A percentile compares a stretch with the other conserved stretches of the same genome.
These are phyloP conservation scores for Drosophila basisetae DNA, from an alignment of 2,888 invertebrate species.

Conservation along the genomic window DNA sequence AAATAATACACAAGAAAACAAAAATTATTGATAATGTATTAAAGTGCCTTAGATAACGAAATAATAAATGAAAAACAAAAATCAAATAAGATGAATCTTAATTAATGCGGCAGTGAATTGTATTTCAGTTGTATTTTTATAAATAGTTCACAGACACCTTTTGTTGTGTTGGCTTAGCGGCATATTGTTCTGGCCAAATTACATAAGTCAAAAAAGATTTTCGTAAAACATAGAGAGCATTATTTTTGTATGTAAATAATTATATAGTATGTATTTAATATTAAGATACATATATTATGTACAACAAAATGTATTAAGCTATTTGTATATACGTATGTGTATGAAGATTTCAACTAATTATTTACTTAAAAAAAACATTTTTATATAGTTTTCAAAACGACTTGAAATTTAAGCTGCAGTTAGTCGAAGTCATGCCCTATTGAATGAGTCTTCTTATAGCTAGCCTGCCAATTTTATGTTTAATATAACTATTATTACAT, in stretches of 20 bases:
- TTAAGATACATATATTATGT: constrained; percentile 29
- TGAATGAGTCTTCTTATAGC: constrained; percentile 74
- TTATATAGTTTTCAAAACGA: constrained; percentile 43
- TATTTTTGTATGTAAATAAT: constrained; percentile 67
- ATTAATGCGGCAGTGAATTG: constrained; percentile 49
- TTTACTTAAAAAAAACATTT: constrained; percentile 46
- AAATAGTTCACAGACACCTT: constrained; percentile 49
- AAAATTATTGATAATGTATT: constrained; percentile 67
- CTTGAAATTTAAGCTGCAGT: constrained; percentile 41
- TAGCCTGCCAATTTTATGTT: constrained; percentile 72
- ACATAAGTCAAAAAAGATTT: constrained; percentile 41
- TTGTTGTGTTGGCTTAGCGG: constrained; percentile 59
- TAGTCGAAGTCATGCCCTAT: constrained; percentile 66
- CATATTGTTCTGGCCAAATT: constrained; percentile 54
- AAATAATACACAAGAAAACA: constrained; percentile 15
- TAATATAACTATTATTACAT: constrained; percentile 37
- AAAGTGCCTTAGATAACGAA: constrained; percentile 77
- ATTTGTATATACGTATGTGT: constrained; percentile 32
- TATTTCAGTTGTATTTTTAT: constrained; percentile 49
- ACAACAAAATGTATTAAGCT: constrained; percentile 39
- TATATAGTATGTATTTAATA: constrained; percentile 14
- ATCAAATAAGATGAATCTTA: constrained; percentile 26
- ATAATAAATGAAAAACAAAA: constrained; percentile 37
- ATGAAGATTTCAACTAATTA: constrained; percentile 30
- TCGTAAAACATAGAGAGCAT: constrained; percentile 44